Evolutionary conservation across 2,888 invertebrate genomes (phyloP).

Genomic region (Diarsia dahlii): DNA sequence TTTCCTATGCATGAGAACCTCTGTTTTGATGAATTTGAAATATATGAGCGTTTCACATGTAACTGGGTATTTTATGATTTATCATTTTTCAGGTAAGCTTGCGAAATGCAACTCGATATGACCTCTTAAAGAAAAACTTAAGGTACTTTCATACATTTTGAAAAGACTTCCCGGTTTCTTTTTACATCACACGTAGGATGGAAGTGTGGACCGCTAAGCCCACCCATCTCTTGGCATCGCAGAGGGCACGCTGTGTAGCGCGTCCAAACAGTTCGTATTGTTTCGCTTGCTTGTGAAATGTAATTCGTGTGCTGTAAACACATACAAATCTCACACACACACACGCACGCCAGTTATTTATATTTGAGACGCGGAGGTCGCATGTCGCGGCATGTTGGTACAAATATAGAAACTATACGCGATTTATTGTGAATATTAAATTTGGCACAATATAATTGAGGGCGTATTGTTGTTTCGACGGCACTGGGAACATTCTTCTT

Average conservation of each 20-base stretch:
- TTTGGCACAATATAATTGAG: conserved; percentile 67
- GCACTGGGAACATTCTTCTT: conserved; percentile 40
- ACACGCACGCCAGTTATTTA: conserved; percentile 75
- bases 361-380: conserved; percentile 83
- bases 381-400: conserved; percentile 77
- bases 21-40: conserved; percentile 49
- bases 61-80: conserved; percentile 21
- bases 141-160: neutral
- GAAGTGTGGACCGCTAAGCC: neutral
- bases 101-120: conserved; percentile 1
- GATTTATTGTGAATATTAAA: conserved; percentile 70
- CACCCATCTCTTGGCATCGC: conserved; percentile 53
- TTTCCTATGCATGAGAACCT: conserved; percentile 68
- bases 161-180: neutral
- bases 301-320: conserved; percentile 82
- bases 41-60: conserved; percentile 17
- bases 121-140: neutral
- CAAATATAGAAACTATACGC: conserved; percentile 74
- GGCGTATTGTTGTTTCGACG: conserved; percentile 36
- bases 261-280: conserved; percentile 80
- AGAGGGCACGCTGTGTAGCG: conserved; percentile 66
- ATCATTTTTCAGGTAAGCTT: neutral
- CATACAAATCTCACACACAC: conserved; percentile 78
- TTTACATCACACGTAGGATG: neutral
- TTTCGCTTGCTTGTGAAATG: conserved; percentile 84